Evolutionary conservation across 92 coral and sea anemone genomes (phyloP), one percentile per base, ranked within the genome.

Genomic region (Umimayanthus chanpuru): DNA sequence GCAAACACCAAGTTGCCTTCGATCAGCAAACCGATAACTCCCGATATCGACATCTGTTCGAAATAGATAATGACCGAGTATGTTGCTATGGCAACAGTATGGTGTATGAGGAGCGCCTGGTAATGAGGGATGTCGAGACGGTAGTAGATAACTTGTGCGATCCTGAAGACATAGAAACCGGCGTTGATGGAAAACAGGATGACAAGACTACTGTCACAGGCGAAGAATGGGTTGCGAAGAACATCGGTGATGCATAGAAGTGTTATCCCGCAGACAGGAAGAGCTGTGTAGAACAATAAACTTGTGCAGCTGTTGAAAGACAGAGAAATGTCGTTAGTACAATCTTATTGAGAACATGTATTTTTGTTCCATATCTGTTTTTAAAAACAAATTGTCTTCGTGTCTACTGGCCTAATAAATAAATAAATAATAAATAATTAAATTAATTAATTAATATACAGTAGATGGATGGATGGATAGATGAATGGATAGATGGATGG

Each of bases 1-100:
- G 98, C 96, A 78, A 97, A 97, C 43, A 92, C 84, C 70, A 96
- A 88, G 71, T 94, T 93, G 25, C 97, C 96, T 87, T 97, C 98
- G 73, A 95, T 88, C 76, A 94, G 71, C 79, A 97, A 78, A 18
- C 96, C 96, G 38, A 95, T 91, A 70, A 93, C 75, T 15, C 98
- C 98, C 58, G 93, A 89, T 23, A 97, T 78, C 20, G 98, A 85
- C 80, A 93, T 91, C 89, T 97, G 98, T 77, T 94, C 92, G 90
- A 89, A 94, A 23, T 72, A 70, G 10, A 95, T 64, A 77, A 91
- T 87, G 58, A 91, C 91, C 39, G 90, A 56, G 85, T 81, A 95
- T 2, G 90, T 88, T 39, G 92, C 93, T 76, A 95, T 82, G 36
- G 94, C 96, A 70, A 97, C 99, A 38, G 86, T 47, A 76, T 96